phyloP scores from a whole-genome alignment of 2,797 vertebrate genomes.

The Helostoma temminkii region DNA sequence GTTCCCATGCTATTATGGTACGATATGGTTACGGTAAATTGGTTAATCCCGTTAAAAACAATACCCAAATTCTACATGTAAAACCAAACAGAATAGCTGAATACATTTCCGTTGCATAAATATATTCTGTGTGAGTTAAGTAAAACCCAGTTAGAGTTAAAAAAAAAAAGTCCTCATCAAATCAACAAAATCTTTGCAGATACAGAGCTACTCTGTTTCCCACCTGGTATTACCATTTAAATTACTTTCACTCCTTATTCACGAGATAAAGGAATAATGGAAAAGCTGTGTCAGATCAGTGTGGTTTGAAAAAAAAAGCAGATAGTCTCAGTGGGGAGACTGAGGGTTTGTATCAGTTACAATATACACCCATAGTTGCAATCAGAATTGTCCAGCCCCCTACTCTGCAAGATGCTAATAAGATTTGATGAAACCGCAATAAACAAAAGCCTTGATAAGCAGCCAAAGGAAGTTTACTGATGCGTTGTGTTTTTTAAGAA shows the following conservation, averaged over 20 bases:
- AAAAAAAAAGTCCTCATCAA: constrained; percentile 49
- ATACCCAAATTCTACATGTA: constrained; percentile 14
- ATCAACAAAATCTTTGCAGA: constrained; percentile 49
- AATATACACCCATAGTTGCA: neutral
- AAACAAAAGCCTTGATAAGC: too few species aligned
- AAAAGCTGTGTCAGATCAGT: constrained; percentile 26
- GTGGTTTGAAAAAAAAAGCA: constrained; percentile 22
- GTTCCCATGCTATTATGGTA: too few species aligned
- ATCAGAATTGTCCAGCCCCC: too few species aligned
- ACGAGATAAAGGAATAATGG: constrained; percentile 54
- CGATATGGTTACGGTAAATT: neutral
- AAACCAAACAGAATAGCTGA: constrained; percentile 22
- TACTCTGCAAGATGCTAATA: neutral
- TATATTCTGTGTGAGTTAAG: constrained; percentile 35
- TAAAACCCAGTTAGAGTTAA: constrained; percentile 36
- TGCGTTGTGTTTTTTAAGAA: too few species aligned
- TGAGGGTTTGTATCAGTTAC: constrained; percentile 8
- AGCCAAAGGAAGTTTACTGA: too few species aligned
- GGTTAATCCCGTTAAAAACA: constrained; percentile 41
- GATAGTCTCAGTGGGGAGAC: constrained; percentile 18
- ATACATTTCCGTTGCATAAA: constrained; percentile 31
- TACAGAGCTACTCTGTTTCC: constrained; percentile 9
- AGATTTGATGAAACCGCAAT: too few species aligned
- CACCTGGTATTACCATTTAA: constrained; percentile 65
- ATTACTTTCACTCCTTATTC: constrained; percentile 55